Evolutionary conservation across 2,888 invertebrate species (phyloP), one percentile per base, ranked within the genome.

Genomic region (Drosophila leonis): DNA sequence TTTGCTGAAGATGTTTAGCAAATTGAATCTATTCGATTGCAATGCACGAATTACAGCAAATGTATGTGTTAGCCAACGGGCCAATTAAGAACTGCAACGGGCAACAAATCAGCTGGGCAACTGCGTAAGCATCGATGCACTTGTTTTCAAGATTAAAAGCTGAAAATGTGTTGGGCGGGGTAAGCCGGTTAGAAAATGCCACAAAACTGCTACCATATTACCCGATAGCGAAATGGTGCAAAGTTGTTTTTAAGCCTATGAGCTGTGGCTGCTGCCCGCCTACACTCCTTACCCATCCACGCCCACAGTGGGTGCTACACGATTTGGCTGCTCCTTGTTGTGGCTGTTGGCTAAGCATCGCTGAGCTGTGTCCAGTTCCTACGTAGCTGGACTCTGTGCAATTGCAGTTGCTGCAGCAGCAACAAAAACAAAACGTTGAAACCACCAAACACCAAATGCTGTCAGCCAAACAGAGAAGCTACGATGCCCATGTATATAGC

Each of bases 371-470:
- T 18, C 52, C 72, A 54, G 39, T n/a, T 49, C 54, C 48, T 41
- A 4, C 20, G 44, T 15, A 44, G 74, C 51, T n/a, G 41, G 51
- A 55, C 59, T 44, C 20, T 44, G 24, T 39, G 63, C 64, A 44
- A 65, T 54, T 54, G 48, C 41, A 24, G 56, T 49, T 44, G 18
- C 44, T 46, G 20, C 35, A 44, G 24, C 37, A 65, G 75, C 82
- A 84, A 72, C 89, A 90, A 88, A 67, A 84, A 74, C 70, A 88
- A 69, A 88, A 71, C 66, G 70, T 74, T 79, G 57, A 69, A 90
- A 80, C 84, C 84, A 86, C 87, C 83, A 84, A 90, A 90, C 90
- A 90, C 90, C 90, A 84, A 84, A 88, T 86, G 83, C 89, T 90
- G 89, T 77, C 84, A 88, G 66, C 66, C 61, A 77, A 76, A 76